A percentile compares a stretch with the other conserved stretches of the same genome.
Evolutionary conservation across 2,113 vertebrate genomes (phyloP).

Genomic region (Dipodomys merriami): DNA sequence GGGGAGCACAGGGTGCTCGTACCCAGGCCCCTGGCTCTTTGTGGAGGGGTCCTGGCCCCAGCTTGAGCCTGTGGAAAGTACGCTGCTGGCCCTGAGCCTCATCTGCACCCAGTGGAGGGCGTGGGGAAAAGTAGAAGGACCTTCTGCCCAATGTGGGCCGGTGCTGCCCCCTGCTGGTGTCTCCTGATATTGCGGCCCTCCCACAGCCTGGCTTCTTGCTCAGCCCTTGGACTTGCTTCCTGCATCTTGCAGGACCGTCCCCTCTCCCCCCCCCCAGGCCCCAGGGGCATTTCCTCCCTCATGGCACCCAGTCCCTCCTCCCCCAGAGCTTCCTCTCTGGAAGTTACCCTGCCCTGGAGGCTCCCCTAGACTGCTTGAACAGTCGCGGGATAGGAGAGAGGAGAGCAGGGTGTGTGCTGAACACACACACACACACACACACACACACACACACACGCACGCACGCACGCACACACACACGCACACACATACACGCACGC

Average conservation of each 20-base stretch:
- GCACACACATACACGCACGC: no score
- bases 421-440: no score
- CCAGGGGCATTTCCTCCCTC: neutral
- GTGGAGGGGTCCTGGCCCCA: neutral
- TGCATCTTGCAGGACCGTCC: no score
- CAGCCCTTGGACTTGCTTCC: neutral
- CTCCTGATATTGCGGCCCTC: neutral
- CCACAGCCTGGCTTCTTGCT: no score
- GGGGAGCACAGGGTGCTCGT: neutral
- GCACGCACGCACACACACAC: no score
- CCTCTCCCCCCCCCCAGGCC: neutral
- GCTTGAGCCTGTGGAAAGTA: accelerated
- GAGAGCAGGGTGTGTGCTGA: neutral
- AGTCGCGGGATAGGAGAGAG: neutral
- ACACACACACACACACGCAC: no score
- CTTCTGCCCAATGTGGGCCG: neutral
- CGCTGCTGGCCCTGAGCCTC: neutral
- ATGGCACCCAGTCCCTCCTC: neutral
- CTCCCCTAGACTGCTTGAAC: neutral
- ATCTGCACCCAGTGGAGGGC: neutral
- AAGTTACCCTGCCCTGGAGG: neutral
- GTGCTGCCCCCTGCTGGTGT: constrained; percentile 64
- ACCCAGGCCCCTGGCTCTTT: neutral
- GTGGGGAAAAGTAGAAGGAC: neutral
- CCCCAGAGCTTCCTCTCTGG: neutral